Percentiles rank a stretch among this genome's conserved stretches.
These are phyloP conservation scores for Anthophora plumipes DNA, from an alignment of 2,888 invertebrate genomes.

Conservation along the genomic window DNA sequence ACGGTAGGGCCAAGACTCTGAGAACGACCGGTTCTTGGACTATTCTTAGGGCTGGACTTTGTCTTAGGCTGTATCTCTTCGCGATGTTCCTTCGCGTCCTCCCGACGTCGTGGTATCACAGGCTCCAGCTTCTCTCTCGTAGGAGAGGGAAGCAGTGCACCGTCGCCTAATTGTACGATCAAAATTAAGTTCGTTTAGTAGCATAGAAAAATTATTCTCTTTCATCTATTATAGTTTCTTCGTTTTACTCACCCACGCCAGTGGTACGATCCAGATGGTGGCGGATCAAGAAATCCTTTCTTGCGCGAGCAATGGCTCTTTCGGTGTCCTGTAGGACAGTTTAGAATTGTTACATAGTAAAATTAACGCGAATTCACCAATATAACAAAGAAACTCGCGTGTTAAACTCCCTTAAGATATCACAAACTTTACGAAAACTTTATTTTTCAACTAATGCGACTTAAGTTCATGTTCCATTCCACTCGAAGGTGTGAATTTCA, in stretches of 20 bases:
- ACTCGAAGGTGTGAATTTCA: too few species aligned
- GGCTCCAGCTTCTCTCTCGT: constrained; percentile 90
- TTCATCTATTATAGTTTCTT: not conserved
- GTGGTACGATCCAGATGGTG: constrained; percentile 90
- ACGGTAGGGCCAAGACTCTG: constrained; percentile 89
- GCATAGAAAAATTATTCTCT: too few species aligned
- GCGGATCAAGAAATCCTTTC: constrained; percentile 89
- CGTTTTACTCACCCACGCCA: constrained; percentile 86
- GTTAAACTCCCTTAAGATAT: too few species aligned
- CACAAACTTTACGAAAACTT: too few species aligned
- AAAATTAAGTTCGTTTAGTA: too few species aligned
- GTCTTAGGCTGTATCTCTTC: constrained; percentile 81
- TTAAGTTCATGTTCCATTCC: too few species aligned
- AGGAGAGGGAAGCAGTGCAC: constrained; percentile 89
- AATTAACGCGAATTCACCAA: not conserved
- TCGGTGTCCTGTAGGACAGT: constrained; percentile 79
- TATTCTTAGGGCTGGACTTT: constrained; percentile 87
- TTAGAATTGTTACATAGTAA: not conserved
- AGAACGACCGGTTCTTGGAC: constrained; percentile 87
- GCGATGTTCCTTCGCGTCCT: constrained; percentile 85
- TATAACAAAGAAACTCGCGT: too few species aligned
- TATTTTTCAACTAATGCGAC: too few species aligned
- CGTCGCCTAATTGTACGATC: constrained; percentile 83
- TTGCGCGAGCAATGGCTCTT: constrained; percentile 83
- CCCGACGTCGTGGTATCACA: constrained; percentile 87